Conservation (phyloP, 1,140 invertebrate genomes). For the Caenorhabditis elegans region DNA sequence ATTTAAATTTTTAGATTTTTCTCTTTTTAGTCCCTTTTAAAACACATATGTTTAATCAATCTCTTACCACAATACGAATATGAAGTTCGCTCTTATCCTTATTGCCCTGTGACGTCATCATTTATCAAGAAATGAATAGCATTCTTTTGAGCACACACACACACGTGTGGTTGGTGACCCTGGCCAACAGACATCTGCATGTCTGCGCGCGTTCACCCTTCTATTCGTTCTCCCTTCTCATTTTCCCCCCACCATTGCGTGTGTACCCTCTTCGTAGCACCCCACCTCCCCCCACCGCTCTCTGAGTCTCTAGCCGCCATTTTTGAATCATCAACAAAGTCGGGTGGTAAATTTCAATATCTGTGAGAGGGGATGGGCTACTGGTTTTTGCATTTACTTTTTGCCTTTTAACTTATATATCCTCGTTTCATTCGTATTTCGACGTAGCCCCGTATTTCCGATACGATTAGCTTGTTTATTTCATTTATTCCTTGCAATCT, state of each 20-base stretch:
- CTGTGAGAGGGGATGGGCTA: neutral
- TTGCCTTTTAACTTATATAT: neutral
- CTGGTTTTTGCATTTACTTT: neutral
- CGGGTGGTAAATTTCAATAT: neutral
- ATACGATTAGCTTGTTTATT: neutral
- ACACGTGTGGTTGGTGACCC: neutral
- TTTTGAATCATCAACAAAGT: neutral
- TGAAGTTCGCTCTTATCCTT: no score
- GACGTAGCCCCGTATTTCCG: neutral
- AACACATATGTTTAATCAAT: no score
- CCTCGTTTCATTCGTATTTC: neutral
- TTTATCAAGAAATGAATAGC: no score
- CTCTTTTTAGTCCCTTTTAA: no score
- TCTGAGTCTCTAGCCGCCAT: conserved; percentile 22
- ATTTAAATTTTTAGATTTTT: no score
- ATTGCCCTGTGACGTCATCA: no score
- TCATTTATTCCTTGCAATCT: neutral
- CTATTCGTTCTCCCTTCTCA: neutral
- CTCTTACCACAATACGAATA: no score
- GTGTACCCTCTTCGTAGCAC: conserved; percentile 7
- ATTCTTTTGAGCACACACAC: neutral
- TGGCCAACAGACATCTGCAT: neutral
- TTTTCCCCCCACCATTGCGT: neutral
- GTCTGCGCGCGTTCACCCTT: neutral
- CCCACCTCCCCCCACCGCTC: neutral